These are phyloP conservation scores for Catocala fraxini DNA, from an alignment of 2,888 invertebrate species.

Conservation along the genomic window DNA sequence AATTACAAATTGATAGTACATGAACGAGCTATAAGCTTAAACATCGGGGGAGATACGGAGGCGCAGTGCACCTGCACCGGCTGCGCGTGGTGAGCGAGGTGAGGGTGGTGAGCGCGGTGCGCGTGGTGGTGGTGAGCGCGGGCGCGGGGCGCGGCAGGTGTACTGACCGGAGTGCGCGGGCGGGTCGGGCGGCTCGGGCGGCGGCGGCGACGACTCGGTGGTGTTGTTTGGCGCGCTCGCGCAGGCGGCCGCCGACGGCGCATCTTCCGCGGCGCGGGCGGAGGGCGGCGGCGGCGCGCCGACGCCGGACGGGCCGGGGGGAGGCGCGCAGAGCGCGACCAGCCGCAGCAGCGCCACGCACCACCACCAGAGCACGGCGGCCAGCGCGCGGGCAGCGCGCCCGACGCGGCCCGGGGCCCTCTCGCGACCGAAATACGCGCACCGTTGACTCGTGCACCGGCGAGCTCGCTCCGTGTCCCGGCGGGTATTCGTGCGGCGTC, in stretches of 20 bases:
- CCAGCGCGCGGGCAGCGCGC: conserved; percentile 86
- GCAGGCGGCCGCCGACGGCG: conserved; percentile 78
- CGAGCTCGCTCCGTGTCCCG: conserved; percentile 72
- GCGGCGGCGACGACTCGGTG: conserved; percentile 71
- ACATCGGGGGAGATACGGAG: conserved; percentile 14
- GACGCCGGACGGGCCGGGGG: conserved; percentile 76
- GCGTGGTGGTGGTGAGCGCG: conserved; percentile 8
- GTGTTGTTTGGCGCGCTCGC: conserved; percentile 79
- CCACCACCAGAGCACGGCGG: conserved; percentile 87
- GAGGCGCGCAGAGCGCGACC: conserved; percentile 84
- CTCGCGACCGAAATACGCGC: conserved; percentile 83
- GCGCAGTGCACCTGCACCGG: neutral
- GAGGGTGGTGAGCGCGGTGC: conserved; percentile 23
- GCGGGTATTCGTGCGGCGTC: conserved; percentile 69
- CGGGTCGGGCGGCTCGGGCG: conserved; percentile 66
- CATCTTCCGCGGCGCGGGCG: conserved; percentile 82
- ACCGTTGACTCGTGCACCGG: conserved; percentile 76
- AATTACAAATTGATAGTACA: conserved; percentile 13
- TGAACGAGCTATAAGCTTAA: conserved; percentile 16
- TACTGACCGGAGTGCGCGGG: conserved; percentile 79
- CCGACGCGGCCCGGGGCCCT: conserved; percentile 65
- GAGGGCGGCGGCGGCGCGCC: conserved; percentile 56
- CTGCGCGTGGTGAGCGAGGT: conserved; percentile 11
- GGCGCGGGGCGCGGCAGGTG: conserved; percentile 41
- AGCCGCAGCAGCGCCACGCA: conserved; percentile 87